phyloP scores from a whole-genome alignment of 2,888 invertebrate genomes.

The Rotaria macrura region DNA sequence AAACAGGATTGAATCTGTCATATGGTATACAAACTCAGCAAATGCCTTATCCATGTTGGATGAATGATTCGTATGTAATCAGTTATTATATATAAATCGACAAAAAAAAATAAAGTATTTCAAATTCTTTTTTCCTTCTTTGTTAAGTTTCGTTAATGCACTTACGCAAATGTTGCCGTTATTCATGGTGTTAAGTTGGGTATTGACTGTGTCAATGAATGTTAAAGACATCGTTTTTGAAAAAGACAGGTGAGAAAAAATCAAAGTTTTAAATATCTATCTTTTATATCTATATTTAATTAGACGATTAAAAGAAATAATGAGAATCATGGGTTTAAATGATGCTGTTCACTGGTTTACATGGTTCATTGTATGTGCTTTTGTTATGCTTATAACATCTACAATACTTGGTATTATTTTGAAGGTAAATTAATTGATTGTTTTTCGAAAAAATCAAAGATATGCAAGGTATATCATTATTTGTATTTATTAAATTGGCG shows the following conservation, averaged over 20 bases:
- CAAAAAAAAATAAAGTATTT: too few relatives aligned
- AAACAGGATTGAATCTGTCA: constrained; percentile 37
- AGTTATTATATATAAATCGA: too few relatives aligned
- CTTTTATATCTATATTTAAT: neutral
- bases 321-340: constrained; percentile 56
- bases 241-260: constrained; percentile 44
- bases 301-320: constrained; percentile 53
- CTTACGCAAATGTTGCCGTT: constrained; percentile 45
- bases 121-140: too few relatives aligned
- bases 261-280: neutral
- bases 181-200: constrained; percentile 53
- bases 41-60: constrained; percentile 58
- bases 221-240: constrained; percentile 54
- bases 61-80: constrained; percentile 54
- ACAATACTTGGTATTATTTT: constrained; percentile 54
- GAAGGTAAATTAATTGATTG: constrained; percentile 28
- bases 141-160: constrained; percentile 16
- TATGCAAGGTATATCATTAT: too few relatives aligned
- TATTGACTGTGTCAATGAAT: constrained; percentile 51
- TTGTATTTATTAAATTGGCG: too few relatives aligned
- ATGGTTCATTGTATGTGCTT: constrained; percentile 56
- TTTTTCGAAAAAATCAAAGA: too few relatives aligned
- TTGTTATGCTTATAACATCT: constrained; percentile 56
- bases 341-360: constrained; percentile 57
- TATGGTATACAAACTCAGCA: constrained; percentile 63